A percentile compares a stretch with the other conserved stretches of the same genome.
Evolutionary conservation across 2,113 vertebrate genomes (phyloP).

Genomic region (Boleophthalmus pectinirostris): DNA sequence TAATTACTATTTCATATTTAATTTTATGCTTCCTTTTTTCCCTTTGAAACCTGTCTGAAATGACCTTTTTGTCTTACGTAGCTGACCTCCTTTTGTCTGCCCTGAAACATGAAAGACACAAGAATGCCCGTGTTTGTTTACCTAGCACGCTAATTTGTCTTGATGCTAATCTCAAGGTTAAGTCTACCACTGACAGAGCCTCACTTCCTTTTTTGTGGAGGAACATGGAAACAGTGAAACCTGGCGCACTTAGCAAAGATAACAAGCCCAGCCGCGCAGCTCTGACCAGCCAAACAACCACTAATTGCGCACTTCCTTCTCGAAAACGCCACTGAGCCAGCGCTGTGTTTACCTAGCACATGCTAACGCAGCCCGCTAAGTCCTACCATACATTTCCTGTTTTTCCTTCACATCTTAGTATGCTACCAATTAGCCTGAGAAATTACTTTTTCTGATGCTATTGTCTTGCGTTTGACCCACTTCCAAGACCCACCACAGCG

Average conservation of each 20-base stretch:
- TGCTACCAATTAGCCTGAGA: conserved; percentile 56
- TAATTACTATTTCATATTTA: too few species aligned
- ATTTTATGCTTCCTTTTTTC: not conserved
- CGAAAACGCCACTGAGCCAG: conserved; percentile 31
- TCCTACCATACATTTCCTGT: conserved; percentile 54
- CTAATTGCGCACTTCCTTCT: conserved; percentile 65
- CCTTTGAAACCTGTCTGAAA: not conserved
- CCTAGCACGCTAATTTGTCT: conserved; percentile 26
- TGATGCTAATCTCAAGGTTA: conserved; percentile 34
- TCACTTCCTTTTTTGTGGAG: conserved; percentile 21
- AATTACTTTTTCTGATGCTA: conserved; percentile 29
- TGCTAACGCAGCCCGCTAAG: conserved; percentile 20
- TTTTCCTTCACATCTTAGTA: conserved; percentile 47
- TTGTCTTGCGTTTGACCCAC: conserved; percentile 46
- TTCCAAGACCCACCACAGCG: conserved; percentile 33
- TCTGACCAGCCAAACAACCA: conserved; percentile 38
- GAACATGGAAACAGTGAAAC: conserved; percentile 31
- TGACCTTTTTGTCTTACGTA: not conserved
- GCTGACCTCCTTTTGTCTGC: conserved; percentile 32
- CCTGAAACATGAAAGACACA: conserved; percentile 41
- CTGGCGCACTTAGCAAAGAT: conserved; percentile 44
- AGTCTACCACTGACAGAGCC: conserved; percentile 26
- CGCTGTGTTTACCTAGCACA: conserved; percentile 24
- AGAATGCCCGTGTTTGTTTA: conserved; percentile 39
- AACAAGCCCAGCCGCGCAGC: conserved; percentile 44